Conservation (phyloP, 2,888 invertebrate genomes). For the Cephus runcator region DNA sequence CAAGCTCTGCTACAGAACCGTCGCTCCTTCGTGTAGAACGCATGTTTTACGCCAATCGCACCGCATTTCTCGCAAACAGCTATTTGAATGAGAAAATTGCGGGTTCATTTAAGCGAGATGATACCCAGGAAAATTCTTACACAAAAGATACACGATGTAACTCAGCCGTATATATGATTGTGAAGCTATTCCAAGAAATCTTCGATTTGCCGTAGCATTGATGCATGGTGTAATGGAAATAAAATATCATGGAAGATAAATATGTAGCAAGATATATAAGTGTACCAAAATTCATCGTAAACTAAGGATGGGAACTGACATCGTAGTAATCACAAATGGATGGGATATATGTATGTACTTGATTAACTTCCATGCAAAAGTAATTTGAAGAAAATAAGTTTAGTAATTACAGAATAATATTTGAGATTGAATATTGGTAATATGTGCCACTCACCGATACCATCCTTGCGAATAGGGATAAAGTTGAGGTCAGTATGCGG, state of each 20-base stretch:
- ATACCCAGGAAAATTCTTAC: neutral
- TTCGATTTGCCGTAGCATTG: no score
- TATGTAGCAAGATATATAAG: neutral
- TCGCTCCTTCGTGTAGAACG: conserved; percentile 85
- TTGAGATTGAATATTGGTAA: neutral
- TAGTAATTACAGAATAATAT: conserved; percentile 22
- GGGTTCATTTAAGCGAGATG: neutral
- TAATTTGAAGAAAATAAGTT: neutral
- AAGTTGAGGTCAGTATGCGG: conserved; percentile 85
- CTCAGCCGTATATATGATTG: neutral
- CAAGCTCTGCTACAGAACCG: conserved; percentile 85
- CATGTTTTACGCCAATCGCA: conserved; percentile 85
- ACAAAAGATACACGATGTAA: neutral
- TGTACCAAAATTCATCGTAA: neutral
- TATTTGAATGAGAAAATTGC: conserved; percentile 49
- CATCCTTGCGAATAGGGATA: conserved; percentile 88
- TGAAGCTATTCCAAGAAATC: no score
- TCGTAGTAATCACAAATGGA: neutral
- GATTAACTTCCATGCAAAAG: neutral
- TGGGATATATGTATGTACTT: neutral
- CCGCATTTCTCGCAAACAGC: conserved; percentile 89
- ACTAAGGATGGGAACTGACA: neutral
- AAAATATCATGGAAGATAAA: neutral
- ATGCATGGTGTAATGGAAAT: neutral
- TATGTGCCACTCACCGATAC: conserved; percentile 77